Percentiles rank a stretch among this genome's conserved stretches.
These are phyloP conservation scores for Macrostomum cliftonense DNA, from an alignment of 2,888 invertebrate genomes.

Conservation along the genomic window DNA sequence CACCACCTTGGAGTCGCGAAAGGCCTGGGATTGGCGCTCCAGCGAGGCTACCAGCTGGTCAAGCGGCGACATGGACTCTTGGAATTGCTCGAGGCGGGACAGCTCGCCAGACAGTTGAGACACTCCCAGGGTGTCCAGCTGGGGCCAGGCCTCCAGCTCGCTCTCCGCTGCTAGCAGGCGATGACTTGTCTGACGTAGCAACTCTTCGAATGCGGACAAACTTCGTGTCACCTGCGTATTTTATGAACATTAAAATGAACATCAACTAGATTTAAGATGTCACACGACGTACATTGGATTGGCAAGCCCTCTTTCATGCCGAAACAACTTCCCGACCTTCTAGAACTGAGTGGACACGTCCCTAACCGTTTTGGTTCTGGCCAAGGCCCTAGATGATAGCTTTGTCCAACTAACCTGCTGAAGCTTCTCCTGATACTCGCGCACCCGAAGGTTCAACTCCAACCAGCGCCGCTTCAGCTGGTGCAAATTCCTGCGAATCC, in stretches of 20 bases:
- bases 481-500: slow-evolving; percentile 74
- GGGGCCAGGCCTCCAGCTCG: background rate
- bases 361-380: no score
- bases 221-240: background rate
- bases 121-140: background rate
- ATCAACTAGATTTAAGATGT: no score
- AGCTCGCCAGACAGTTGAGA: background rate
- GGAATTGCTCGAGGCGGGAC: background rate
- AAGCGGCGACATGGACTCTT: background rate
- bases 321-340: no score
- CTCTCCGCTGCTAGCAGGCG: slow-evolving; percentile 1
- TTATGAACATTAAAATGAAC: no score
- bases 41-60: slow-evolving; percentile 1
- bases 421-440: background rate
- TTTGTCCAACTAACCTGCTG: no score
- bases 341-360: no score
- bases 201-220: background rate
- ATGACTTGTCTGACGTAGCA: background rate
- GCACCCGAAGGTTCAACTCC: slow-evolving; percentile 47
- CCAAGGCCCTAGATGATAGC: no score
- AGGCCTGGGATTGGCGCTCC: background rate
- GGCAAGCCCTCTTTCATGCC: no score
- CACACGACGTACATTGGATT: no score
- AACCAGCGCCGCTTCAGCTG: slow-evolving; percentile 89
- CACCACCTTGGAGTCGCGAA: slow-evolving; percentile 1